Evolutionary conservation across 2,888 invertebrate genomes (phyloP).

Genomic region (Adelognathus sp.): DNA sequence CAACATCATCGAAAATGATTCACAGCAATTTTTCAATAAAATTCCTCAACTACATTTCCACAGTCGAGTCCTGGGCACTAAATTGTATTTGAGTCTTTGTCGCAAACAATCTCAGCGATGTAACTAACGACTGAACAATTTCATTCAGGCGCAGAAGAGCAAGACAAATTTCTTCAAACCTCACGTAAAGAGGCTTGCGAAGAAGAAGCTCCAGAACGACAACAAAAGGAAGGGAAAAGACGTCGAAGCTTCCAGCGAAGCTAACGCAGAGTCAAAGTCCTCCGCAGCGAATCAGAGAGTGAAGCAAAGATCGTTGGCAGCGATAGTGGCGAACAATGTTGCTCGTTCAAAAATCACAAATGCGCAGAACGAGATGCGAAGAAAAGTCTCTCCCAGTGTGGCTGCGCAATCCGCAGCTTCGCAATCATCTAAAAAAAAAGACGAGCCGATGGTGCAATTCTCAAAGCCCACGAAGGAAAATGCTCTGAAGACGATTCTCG

Average conservation of each 20-base stretch:
- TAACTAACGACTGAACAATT: neutral
- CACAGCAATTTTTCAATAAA: too few relatives aligned
- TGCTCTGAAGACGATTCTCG: constrained; percentile 66
- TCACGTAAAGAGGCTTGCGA: constrained; percentile 52
- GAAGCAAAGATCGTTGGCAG: constrained; percentile 74
- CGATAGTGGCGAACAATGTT: constrained; percentile 72
- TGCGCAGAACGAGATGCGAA: neutral
- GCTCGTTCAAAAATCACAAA: constrained; percentile 21
- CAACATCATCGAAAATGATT: too few relatives aligned
- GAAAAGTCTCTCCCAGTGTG: constrained; percentile 32
- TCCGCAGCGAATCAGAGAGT: constrained; percentile 66
- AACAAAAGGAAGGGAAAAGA: constrained; percentile 1
- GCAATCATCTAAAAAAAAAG: neutral
- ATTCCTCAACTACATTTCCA: too few relatives aligned
- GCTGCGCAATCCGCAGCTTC: neutral
- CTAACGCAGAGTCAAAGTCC: neutral
- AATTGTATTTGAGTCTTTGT: too few relatives aligned
- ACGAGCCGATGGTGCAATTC: constrained; percentile 63
- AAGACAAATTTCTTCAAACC: constrained; percentile 62
- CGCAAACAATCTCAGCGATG: neutral
- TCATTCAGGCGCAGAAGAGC: constrained; percentile 46
- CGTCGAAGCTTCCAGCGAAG: neutral
- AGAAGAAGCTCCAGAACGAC: constrained; percentile 36
- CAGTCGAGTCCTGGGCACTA: too few relatives aligned
- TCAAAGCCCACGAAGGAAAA: constrained; percentile 62